Evolutionary conservation across 2,113 vertebrate species (phyloP).

Genomic region (Gobiocypris rarus): DNA sequence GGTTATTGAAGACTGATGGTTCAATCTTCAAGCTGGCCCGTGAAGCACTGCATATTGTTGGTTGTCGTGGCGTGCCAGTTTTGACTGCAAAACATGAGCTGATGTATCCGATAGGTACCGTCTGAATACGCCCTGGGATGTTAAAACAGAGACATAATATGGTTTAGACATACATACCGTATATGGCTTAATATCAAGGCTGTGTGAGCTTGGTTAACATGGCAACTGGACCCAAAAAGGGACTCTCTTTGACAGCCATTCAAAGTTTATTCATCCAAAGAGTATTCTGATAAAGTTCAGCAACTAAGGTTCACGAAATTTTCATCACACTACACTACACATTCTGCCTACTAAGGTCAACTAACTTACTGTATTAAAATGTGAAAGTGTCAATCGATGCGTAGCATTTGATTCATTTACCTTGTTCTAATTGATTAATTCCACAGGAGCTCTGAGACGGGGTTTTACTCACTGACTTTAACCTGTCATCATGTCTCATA

Average conservation of each 20-base stretch:
- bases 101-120: slow-evolving; percentile 84
- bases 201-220: too few species aligned
- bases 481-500: slow-evolving; percentile 18
- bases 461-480: slow-evolving; percentile 77
- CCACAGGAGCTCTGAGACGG: slow-evolving; percentile 66
- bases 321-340: background rate
- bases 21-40: slow-evolving; percentile 79
- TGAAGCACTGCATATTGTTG: slow-evolving; percentile 81
- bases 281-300: too few species aligned
- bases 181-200: too few species aligned
- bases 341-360: background rate
- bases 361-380: background rate
- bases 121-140: slow-evolving; percentile 80
- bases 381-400: background rate
- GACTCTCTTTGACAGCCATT: background rate
- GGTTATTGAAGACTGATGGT: slow-evolving; percentile 85
- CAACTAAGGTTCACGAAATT: background rate
- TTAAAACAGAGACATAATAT: background rate
- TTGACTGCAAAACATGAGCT: slow-evolving; percentile 85
- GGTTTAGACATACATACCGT: too few species aligned
- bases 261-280: too few species aligned
- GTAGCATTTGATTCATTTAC: slow-evolving; percentile 50
- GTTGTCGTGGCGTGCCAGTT: slow-evolving; percentile 87
- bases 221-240: background rate
- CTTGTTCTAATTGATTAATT: slow-evolving; percentile 65